These are phyloP conservation scores for Acrocera orbiculus DNA, from an alignment of 2,888 invertebrate species.

Conservation along the genomic window DNA sequence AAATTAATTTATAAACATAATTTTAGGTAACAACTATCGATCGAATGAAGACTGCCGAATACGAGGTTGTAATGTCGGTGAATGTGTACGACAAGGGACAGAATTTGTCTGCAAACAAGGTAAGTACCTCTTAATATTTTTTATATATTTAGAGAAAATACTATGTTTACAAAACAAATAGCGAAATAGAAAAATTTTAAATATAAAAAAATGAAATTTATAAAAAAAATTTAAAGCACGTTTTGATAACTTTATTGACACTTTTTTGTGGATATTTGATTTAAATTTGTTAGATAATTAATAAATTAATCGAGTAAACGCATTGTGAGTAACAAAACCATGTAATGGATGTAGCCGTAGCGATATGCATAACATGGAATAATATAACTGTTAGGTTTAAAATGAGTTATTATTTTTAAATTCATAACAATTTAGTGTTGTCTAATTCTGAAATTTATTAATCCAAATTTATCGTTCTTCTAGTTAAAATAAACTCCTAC, in stretches of 20 bases:
- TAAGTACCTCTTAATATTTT: constrained; percentile 20
- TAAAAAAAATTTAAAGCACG: background rate
- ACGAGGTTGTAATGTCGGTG: constrained; percentile 65
- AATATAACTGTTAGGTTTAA: too few species aligned
- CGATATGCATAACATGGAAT: too few species aligned
- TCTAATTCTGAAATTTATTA: too few species aligned
- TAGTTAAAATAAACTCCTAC: too few species aligned
- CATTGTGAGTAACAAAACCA: constrained; percentile 12
- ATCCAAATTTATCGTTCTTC: too few species aligned
- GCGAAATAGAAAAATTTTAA: too few species aligned
- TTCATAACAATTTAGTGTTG: too few species aligned
- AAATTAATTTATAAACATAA: background rate
- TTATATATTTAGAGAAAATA: constrained; percentile 1
- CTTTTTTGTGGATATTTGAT: too few species aligned
- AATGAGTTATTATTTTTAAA: too few species aligned
- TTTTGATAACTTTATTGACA: too few species aligned
- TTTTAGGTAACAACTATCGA: constrained; percentile 38
- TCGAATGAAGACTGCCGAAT: constrained; percentile 59
- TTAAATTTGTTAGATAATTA: background rate
- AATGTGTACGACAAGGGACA: constrained; percentile 68
- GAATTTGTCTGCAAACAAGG: constrained; percentile 46
- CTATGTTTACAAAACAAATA: too few species aligned
- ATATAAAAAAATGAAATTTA: too few species aligned
- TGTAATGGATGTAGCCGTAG: constrained; percentile 12
- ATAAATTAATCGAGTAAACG: background rate